These are phyloP conservation scores for Zygaena filipendulae DNA, from an alignment of 2,888 invertebrate species.

Conservation along the genomic window DNA sequence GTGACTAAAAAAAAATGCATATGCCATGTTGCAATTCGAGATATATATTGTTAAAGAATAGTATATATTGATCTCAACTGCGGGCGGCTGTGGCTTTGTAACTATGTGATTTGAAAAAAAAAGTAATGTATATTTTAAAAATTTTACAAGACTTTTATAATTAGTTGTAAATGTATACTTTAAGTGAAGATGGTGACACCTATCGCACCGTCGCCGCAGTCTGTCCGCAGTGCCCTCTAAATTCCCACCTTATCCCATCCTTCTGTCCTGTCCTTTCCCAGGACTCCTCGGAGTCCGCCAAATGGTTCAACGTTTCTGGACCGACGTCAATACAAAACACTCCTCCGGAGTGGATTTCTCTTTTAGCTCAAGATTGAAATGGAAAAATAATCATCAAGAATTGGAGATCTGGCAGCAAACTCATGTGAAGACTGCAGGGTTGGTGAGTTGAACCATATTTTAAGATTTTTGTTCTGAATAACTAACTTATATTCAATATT, in stretches of 20 bases:
- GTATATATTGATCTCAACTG: conserved; percentile 63
- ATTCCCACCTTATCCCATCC: conserved; percentile 20
- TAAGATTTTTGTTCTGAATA: too few relatives aligned
- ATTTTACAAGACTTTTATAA: conserved; percentile 68
- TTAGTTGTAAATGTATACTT: conserved; percentile 63
- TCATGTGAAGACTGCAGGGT: too few relatives aligned
- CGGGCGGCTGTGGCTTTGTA: conserved; percentile 41
- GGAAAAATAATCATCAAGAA: too few relatives aligned
- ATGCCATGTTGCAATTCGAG: conserved; percentile 57
- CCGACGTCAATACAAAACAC: conserved; percentile 14
- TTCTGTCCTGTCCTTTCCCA: conserved; percentile 25
- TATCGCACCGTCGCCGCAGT: conserved; percentile 25
- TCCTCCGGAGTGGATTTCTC: conserved; percentile 9
- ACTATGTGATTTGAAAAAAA: conserved; percentile 67
- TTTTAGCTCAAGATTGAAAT: conserved; percentile 14
- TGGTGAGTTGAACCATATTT: too few relatives aligned
- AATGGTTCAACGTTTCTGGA: conserved; percentile 20
- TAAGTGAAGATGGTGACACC: conserved; percentile 47
- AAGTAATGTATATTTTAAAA: conserved; percentile 63
- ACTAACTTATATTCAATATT: too few relatives aligned
- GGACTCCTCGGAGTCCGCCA: conserved; percentile 22
- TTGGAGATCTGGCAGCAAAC: too few relatives aligned
- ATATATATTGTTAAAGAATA: conserved; percentile 62
- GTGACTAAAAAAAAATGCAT: conserved; percentile 50
- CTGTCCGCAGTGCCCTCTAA: conserved; percentile 42